phyloP scores from a whole-genome alignment of 2,797 vertebrate genomes.

The Sternarchorhynchus goeldii region DNA sequence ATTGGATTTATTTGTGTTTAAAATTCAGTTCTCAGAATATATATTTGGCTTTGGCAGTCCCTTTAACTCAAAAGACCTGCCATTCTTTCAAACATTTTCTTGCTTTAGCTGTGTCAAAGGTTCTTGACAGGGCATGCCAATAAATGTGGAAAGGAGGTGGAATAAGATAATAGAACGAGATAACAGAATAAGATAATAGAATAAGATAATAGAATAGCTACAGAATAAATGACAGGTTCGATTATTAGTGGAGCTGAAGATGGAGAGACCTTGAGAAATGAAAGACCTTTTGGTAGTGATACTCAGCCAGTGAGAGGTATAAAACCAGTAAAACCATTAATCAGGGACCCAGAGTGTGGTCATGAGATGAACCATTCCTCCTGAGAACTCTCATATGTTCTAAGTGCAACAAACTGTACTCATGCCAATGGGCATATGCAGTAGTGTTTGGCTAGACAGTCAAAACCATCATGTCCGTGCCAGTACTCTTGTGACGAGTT shows the following conservation, averaged over 20 bases:
- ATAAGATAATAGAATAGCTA: conserved; percentile 21
- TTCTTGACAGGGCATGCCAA: neutral
- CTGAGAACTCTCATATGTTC: conserved; percentile 59
- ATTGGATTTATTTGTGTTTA: neutral
- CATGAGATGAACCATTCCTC: conserved; percentile 67
- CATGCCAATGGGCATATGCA: conserved; percentile 37
- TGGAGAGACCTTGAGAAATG: conserved; percentile 47
- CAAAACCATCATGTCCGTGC: conserved; percentile 69
- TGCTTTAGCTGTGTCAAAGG: conserved; percentile 23
- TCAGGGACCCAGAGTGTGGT: conserved; percentile 54
- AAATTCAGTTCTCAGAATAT: neutral
- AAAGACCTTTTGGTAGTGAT: conserved; percentile 44
- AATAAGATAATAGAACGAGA: conserved; percentile 10
- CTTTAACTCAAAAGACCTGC: neutral
- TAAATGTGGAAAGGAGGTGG: neutral
- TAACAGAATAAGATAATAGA: conserved; percentile 28
- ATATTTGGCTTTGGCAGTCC: neutral
- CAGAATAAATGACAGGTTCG: conserved; percentile 19
- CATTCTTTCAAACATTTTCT: neutral
- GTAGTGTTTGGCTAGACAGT: conserved; percentile 36
- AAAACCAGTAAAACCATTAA: conserved; percentile 31
- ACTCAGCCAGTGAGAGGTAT: conserved; percentile 20
- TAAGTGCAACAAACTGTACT: conserved; percentile 50
- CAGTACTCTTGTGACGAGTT: conserved; percentile 66
- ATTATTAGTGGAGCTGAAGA: conserved; percentile 19